Evolutionary conservation across 2,888 invertebrate genomes (phyloP).

Genomic region (Antheraea assamensis): DNA sequence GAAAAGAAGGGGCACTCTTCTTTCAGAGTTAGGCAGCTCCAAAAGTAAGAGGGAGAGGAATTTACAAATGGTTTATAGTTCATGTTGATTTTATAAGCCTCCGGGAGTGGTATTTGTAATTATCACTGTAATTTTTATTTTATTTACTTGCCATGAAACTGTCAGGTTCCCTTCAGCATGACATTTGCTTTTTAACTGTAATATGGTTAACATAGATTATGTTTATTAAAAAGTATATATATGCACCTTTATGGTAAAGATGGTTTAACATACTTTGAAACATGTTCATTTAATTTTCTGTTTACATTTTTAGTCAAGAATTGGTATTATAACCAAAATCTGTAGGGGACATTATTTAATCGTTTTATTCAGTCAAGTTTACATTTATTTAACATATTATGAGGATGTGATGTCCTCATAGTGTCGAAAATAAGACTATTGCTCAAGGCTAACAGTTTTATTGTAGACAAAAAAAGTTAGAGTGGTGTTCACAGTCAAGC

Average conservation of each 20-base stretch:
- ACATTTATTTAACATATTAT: no score
- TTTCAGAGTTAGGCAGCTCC: slow-evolving; percentile 61
- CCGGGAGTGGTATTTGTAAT: slow-evolving; percentile 21
- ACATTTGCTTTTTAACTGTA: background rate
- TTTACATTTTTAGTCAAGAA: no score
- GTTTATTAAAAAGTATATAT: background rate
- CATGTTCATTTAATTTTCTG: no score
- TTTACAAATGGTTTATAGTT: slow-evolving; percentile 33
- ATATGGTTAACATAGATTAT: background rate
- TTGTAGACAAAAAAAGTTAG: no score
- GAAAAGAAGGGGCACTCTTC: slow-evolving; percentile 63
- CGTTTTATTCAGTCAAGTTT: no score
- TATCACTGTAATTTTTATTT: slow-evolving; percentile 18
- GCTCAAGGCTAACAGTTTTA: no score
- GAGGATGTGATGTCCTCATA: no score
- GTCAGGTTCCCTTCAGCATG: background rate
- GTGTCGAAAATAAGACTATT: no score
- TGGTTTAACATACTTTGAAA: background rate
- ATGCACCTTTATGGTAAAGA: background rate
- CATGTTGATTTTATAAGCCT: slow-evolving; percentile 33
- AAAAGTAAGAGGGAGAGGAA: slow-evolving; percentile 57
- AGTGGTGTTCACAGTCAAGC: no score
- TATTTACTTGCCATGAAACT: slow-evolving; percentile 14
- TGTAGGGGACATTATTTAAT: no score
- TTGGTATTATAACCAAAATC: no score